Evolutionary conservation across 2,888 invertebrate species (phyloP).

Genomic region (Saturnia pavonia): DNA sequence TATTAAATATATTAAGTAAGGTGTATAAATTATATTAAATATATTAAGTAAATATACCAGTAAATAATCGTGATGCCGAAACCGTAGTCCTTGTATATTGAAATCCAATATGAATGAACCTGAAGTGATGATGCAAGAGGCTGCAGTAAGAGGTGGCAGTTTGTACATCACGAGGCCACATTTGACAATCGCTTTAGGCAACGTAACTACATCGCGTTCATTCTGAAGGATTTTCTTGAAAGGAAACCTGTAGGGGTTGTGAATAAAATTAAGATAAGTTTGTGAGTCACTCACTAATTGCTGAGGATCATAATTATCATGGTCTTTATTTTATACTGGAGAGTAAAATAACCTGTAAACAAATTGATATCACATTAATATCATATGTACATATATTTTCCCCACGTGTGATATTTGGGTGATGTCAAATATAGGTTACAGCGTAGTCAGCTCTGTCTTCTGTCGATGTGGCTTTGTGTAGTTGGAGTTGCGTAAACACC

Average conservation of each 20-base stretch:
- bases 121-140: conserved; percentile 69
- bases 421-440: no score
- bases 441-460: no score
- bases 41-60: conserved; percentile 45
- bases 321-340: neutral
- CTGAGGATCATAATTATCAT: neutral
- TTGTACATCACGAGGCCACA: conserved; percentile 75
- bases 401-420: no score
- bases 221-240: conserved; percentile 67
- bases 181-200: conserved; percentile 75
- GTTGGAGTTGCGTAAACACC: no score
- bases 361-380: no score
- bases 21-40: no score
- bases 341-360: neutral
- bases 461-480: no score
- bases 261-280: neutral
- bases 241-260: conserved; percentile 56
- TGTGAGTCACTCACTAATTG: neutral
- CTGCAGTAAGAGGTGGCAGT: conserved; percentile 69
- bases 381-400: no score
- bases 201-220: conserved; percentile 56
- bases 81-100: conserved; percentile 73
- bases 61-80: conserved; percentile 67
- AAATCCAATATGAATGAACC: conserved; percentile 76
- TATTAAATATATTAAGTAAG: no score